Percentiles rank a stretch among this genome's conserved stretches.
Evolutionary conservation across 2,113 vertebrate species (phyloP).

Genomic region (Passer montanus): DNA sequence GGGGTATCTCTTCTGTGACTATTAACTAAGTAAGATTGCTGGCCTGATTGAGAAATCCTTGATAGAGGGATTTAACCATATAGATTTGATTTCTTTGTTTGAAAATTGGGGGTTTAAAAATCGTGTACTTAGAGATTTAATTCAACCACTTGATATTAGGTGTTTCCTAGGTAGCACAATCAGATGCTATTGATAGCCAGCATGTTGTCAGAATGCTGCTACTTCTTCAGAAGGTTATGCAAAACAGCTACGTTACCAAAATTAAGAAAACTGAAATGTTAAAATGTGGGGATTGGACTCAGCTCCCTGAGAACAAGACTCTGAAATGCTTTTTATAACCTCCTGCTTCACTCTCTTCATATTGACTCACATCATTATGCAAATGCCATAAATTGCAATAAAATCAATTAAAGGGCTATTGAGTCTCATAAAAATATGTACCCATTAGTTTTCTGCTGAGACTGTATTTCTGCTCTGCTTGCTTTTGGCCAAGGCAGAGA

Average conservation of each 20-base stretch:
- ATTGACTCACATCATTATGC: constrained; percentile 53
- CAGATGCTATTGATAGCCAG: neutral
- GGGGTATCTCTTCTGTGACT: neutral
- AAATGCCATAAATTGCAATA: constrained; percentile 62
- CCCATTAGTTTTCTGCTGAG: constrained; percentile 51
- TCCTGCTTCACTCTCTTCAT: neutral
- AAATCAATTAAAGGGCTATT: constrained; percentile 67
- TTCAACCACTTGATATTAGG: neutral
- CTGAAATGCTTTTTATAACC: constrained; percentile 40
- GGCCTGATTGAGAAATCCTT: neutral
- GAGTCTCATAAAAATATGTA: constrained; percentile 53
- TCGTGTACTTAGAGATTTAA: neutral
- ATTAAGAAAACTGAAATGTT: neutral
- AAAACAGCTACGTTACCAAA: neutral
- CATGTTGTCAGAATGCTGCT: neutral
- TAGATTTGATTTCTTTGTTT: neutral
- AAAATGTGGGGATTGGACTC: neutral
- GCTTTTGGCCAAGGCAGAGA: neutral
- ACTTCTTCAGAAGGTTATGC: neutral
- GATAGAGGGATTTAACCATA: neutral
- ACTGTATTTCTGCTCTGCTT: neutral
- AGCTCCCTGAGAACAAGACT: neutral
- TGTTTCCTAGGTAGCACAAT: neutral
- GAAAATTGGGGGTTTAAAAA: neutral
- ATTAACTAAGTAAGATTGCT: neutral